A percentile compares a stretch with the other conserved stretches of the same genome.
Evolutionary conservation across 2,888 invertebrate genomes (phyloP).

Genomic region (Clitarchus hookeri): DNA sequence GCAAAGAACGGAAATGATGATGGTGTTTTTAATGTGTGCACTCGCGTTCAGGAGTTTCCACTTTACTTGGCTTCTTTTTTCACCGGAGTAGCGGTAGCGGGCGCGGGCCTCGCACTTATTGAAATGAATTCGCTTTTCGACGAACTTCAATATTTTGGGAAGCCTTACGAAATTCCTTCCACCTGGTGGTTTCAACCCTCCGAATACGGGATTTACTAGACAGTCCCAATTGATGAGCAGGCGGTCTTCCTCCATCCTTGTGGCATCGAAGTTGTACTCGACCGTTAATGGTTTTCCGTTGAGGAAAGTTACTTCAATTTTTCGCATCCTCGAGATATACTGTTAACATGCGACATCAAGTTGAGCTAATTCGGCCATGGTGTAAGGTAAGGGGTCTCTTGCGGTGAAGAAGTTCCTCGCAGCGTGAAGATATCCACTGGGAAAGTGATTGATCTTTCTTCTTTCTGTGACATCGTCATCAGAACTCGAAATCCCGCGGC

Average conservation of each 20-base stretch:
- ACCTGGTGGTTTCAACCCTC: not conserved
- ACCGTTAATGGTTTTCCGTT: not conserved
- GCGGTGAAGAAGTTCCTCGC: not conserved
- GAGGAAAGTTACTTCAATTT: not conserved
- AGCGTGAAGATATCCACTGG: not conserved
- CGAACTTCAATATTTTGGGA: not conserved
- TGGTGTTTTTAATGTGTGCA: not conserved
- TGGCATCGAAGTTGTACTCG: not conserved
- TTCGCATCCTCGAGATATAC: not conserved
- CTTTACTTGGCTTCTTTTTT: not conserved
- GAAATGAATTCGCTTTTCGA: not conserved
- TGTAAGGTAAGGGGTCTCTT: not conserved
- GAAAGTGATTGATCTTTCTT: not conserved
- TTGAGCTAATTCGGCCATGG: not conserved
- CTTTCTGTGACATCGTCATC: not conserved
- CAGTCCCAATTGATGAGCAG: not conserved
- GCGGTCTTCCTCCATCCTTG: not conserved
- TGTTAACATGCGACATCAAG: not conserved
- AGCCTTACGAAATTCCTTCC: not conserved
- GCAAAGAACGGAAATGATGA: not conserved
- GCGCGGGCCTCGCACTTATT: not conserved
- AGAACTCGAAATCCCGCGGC: not conserved
- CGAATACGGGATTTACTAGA: not conserved
- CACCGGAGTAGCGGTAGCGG: not conserved
- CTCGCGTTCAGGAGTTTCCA: not conserved